Base-by-base conservation (phyloP, 2,113 vertebrate species). In the Oncorhynchus clarkii region DNA sequence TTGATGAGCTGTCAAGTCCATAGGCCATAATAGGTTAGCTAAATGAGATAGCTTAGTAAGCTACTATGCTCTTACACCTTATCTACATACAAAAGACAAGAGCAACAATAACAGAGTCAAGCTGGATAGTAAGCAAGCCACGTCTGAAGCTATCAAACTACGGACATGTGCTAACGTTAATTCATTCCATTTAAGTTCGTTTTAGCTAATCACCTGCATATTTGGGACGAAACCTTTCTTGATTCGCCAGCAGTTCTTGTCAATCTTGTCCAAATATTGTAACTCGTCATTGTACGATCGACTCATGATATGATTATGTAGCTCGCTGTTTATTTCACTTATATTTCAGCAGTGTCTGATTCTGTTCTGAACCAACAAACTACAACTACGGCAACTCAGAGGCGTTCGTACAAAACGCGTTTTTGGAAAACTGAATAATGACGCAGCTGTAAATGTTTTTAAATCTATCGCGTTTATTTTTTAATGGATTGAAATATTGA, bases 181-280 rank as follows among this genome's bases (percentile, higher is more conserved):
- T 27, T 26, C 13, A 11, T 67, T 4, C 5, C 5, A 11, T 24
- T 5, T 13, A 24, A 34, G 29, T 6, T 34, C 57, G 2, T 24
- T 2, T 16, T 48, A 34, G 9, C 2, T 49, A 31, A 45, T 93
- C 84, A 98, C 97, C 86, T 97, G 94, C 97, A 99, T 99, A 80
- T 99, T 99, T 6, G 98, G 98, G 71, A 99, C 98, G 77, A 99
- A 99, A 26, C 97, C 97, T 73, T 97, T 97, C 77, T 95, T 96
- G 77, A 99, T 97, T 78, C 97, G 91, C 98, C 98, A 99, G 87
- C 94, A 96, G 86, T 95, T 97, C 8, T 94, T 94, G 76, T 76
- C 78, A 57, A 96, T 88, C 87, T 99, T 99, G 3, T 99, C 98
- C 94, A 99, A 76, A 81, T 88, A 98, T 87, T 97, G 97, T 68